Percentiles rank a stretch among this genome's conserved stretches.
phyloP scores from a whole-genome alignment of 1,140 invertebrate genomes.

The Drosophila carrolli region DNA sequence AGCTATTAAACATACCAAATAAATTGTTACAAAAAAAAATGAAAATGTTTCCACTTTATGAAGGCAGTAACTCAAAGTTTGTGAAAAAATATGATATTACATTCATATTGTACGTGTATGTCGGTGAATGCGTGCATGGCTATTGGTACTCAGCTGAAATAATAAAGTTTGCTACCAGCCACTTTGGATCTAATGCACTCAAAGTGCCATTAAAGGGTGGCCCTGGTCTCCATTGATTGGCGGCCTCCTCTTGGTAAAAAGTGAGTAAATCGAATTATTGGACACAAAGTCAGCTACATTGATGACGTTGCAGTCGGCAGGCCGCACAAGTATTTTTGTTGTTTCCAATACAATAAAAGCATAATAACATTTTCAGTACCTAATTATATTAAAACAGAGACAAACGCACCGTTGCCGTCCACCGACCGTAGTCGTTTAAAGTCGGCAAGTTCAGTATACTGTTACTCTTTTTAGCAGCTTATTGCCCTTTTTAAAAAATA shows the following conservation, averaged over 20 bases:
- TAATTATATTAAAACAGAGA: constrained; percentile 57
- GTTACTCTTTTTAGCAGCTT: no score
- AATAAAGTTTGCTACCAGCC: constrained; percentile 65
- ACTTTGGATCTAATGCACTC: constrained; percentile 70
- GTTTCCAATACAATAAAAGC: constrained; percentile 38
- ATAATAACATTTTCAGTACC: constrained; percentile 51
- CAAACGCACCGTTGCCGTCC: constrained; percentile 4
- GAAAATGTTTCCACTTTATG: background rate
- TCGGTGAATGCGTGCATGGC: background rate
- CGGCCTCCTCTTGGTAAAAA: constrained; percentile 37
- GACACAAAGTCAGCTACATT: constrained; percentile 38
- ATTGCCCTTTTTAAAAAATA: no score
- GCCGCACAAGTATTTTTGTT: constrained; percentile 10
- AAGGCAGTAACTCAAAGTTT: background rate
- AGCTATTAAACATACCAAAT: background rate
- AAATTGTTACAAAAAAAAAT: no score
- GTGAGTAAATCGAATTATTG: constrained; percentile 65
- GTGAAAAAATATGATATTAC: background rate
- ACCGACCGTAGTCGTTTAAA: background rate
- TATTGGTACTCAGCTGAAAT: constrained; percentile 44
- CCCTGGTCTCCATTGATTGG: constrained; percentile 39
- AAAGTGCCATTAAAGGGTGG: constrained; percentile 55
- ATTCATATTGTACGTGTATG: background rate
- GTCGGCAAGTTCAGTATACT: background rate
- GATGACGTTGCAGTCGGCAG: constrained; percentile 6